Evolutionary conservation across 2,888 invertebrate species (phyloP).

Genomic region (Ornithoptera alexandrae): DNA sequence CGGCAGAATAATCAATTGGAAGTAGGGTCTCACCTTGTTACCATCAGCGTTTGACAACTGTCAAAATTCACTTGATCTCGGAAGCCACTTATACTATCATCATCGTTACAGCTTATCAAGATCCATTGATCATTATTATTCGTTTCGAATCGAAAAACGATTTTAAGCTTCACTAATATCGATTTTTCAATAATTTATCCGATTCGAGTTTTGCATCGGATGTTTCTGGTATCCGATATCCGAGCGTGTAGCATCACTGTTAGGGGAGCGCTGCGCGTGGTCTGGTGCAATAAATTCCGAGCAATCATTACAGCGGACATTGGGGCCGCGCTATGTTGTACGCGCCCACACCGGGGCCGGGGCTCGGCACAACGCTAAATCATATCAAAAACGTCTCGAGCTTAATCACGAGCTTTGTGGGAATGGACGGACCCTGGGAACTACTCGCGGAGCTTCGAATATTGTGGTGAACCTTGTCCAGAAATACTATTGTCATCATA

Average conservation of each 20-base stretch:
- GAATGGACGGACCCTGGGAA: slow-evolving; percentile 44
- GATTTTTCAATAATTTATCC: neutral
- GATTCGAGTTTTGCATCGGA: neutral
- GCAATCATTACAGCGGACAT: slow-evolving; percentile 12
- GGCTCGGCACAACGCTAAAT: slow-evolving; percentile 32
- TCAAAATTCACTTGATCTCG: no score
- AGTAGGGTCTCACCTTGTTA: no score
- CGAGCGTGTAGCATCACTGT: neutral
- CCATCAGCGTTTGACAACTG: no score
- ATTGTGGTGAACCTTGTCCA: no score
- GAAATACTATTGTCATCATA: no score
- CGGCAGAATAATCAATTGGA: no score
- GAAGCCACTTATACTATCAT: no score
- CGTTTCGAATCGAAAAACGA: no score
- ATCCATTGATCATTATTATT: no score
- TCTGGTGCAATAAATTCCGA: slow-evolving; percentile 19
- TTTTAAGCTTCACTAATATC: neutral
- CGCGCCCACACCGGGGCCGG: slow-evolving; percentile 22
- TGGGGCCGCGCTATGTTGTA: slow-evolving; percentile 1
- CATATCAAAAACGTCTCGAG: slow-evolving; percentile 40
- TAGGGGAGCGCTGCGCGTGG: slow-evolving; percentile 1
- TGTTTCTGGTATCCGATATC: neutral
- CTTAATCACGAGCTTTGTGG: slow-evolving; percentile 52
- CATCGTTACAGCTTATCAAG: no score
- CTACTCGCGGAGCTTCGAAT: neutral